Conservation (phyloP, 23 tunicate species). For the Clavelina lepadiformis region DNA sequence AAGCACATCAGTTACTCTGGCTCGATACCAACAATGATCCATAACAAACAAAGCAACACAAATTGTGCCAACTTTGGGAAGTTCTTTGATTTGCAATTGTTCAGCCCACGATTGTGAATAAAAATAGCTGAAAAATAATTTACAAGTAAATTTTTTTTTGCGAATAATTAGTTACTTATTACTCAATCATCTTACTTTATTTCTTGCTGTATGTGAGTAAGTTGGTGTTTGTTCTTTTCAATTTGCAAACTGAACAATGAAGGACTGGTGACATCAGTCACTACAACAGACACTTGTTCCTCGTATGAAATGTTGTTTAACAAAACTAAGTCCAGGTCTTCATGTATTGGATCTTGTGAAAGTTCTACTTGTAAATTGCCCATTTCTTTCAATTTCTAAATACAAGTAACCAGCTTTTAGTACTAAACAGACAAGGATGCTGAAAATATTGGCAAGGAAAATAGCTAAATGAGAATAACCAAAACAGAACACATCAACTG, state of each 20-base stretch:
- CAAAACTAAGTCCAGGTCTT: conserved; percentile 7
- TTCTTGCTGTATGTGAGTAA: background rate
- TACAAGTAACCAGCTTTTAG: too few relatives aligned
- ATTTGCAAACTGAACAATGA: conserved; percentile 12
- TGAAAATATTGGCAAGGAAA: too few relatives aligned
- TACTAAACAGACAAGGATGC: too few relatives aligned
- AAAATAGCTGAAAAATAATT: background rate
- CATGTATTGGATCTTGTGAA: too few relatives aligned
- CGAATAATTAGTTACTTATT: too few relatives aligned
- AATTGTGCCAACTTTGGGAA: conserved; percentile 13
- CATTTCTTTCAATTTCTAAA: too few relatives aligned
- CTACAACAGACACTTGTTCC: background rate
- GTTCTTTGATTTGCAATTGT: conserved; percentile 4
- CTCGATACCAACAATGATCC: conserved; percentile 24
- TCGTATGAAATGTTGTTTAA: conserved; percentile 9
- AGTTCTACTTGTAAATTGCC: too few relatives aligned
- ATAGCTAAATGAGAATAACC: too few relatives aligned
- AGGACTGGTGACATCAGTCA: conserved; percentile 15
- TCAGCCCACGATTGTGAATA: conserved; percentile 10
- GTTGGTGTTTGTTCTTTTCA: background rate
- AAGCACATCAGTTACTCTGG: too few relatives aligned
- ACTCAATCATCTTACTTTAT: conserved; percentile 7
- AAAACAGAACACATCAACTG: too few relatives aligned
- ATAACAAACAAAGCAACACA: conserved; percentile 11
- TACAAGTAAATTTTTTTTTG: too few relatives aligned